Evolutionary conservation across 2,797 vertebrate species (phyloP), one percentile per base, ranked within the genome.

Genomic region (Trichosurus vulpecula): DNA sequence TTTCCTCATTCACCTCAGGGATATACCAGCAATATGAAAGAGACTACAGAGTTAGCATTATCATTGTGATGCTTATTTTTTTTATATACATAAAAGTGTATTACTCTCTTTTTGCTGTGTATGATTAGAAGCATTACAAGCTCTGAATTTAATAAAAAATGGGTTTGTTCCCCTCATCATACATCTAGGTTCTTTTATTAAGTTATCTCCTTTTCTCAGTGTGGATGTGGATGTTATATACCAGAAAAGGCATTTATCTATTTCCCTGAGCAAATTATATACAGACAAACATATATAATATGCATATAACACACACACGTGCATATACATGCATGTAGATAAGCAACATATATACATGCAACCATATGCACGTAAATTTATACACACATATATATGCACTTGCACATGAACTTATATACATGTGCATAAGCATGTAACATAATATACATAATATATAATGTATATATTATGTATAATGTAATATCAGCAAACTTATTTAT

Each of bases 41-140:
- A 94, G 0, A 55, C 4, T 61, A 95, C 10, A 90, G 3, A 95
- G 52, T 95, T 94, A 74, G 54, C 16, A 92, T 81, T 94, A 52
- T 29, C 30, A 90, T 93, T 53, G 27, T 56, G 30, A 11, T 25
- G 90, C 52, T 14, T 29, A 90, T 0, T 6, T 29, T 94, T 90
- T 51, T 53, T 41, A 54, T 25, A 92, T 16, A 92, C 93, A 51
- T 2, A 74, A 2, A 94, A 52, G 41, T 35, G 31, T 13, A 55
- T 54, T 55, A 55, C 3, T 47, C 61, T 93, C 11, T 57, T 47
- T 74, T 74, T 74, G 25, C 41, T 41, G 0, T 41, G 25, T 74
- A 74, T 74, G 74, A 74, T 74, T 74, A 74, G n/a, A 41, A 74
- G n/a, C n/a, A 74, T 66, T 74, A 41, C 16, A 74, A 41, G n/a